Evolutionary conservation across 64 coral and sea anemone genomes (phyloP).

Genomic region (Montipora efflorescens): DNA sequence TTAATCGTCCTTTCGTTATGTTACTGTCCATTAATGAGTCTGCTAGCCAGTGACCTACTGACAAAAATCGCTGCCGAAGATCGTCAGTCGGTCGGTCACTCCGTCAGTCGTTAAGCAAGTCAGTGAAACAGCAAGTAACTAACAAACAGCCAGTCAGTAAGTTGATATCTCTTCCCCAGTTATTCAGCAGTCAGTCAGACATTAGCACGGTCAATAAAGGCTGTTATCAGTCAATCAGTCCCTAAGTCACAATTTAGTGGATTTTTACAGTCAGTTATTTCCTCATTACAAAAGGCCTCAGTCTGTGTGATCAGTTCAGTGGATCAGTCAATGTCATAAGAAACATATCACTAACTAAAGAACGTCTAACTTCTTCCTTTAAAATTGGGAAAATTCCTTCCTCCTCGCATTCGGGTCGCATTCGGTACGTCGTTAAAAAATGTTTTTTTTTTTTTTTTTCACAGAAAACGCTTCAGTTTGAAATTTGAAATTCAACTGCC

Average conservation of each 20-base stretch:
- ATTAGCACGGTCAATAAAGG: not conserved
- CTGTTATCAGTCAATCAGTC: not conserved
- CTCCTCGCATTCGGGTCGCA: no score
- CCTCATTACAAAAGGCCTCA: not conserved
- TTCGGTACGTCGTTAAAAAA: no score
- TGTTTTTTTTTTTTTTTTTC: not conserved
- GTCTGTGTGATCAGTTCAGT: not conserved
- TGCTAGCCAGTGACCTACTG: not conserved
- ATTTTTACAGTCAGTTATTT: not conserved
- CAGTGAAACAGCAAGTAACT: no score
- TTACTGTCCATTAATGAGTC: not conserved
- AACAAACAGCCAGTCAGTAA: not conserved
- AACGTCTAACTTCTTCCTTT: not conserved
- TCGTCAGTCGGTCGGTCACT: no score
- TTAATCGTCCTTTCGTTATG: no score
- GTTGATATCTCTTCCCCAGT: not conserved
- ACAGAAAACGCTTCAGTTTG: not conserved
- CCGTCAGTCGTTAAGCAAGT: not conserved
- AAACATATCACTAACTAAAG: not conserved
- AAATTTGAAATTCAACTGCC: not conserved
- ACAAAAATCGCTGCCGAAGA: not conserved
- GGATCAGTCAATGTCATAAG: not conserved
- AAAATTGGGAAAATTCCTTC: no score
- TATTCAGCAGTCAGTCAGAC: not conserved
- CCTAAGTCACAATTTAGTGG: not conserved